Base-by-base conservation (phyloP, 2,113 vertebrate genomes). In the Nothocercus julius region DNA sequence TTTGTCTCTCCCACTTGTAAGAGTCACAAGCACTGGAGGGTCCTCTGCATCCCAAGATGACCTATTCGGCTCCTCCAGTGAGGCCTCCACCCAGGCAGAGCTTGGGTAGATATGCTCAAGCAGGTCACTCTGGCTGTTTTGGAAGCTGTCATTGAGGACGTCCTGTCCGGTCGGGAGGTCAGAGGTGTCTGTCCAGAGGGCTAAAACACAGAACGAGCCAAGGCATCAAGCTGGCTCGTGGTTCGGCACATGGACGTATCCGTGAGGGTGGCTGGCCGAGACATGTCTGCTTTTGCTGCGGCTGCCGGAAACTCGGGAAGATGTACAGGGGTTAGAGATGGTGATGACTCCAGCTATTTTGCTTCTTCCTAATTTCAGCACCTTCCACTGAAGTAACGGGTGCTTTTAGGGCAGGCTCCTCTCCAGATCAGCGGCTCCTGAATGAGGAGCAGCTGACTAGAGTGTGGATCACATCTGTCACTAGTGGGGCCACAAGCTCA, bases 391-490 rank as follows among this genome's bases (percentile, higher is more conserved):
- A 49, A 45, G 28, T 56, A 75, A 36, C 17, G 49, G 44, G 6
- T 2, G 2, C 58, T 53, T 3, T 0, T 49, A 32, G 4, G 11
- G 32, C 30, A 62, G 25, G 32, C 30, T 20, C 9, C 64, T 76
- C 32, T 79, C 25, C 82, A 1, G 1, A 62, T 5, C 47, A 53
- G 61, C 11, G 14, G 27, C 49, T 92, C 40, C 34, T 30, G 58
- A 74, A 70, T 8, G n/a, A 86, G 32, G 40, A 94, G 18, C 32
- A 47, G 2, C 28, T 72, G 53, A 42, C 7, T 1, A 1, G 75
- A 76, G 34, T 34, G 36, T 90, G 59, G 63, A 73, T 40, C 36
- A 8, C 8, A 14, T 36, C 58, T 73, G 19, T 53, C 76, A n/a
- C 28, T 28, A 18, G 40, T 62, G 21, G 18, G 85, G n/a, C 2